phyloP scores from a whole-genome alignment of 2,888 invertebrate genomes.

The Lampropteryx suffumata region DNA sequence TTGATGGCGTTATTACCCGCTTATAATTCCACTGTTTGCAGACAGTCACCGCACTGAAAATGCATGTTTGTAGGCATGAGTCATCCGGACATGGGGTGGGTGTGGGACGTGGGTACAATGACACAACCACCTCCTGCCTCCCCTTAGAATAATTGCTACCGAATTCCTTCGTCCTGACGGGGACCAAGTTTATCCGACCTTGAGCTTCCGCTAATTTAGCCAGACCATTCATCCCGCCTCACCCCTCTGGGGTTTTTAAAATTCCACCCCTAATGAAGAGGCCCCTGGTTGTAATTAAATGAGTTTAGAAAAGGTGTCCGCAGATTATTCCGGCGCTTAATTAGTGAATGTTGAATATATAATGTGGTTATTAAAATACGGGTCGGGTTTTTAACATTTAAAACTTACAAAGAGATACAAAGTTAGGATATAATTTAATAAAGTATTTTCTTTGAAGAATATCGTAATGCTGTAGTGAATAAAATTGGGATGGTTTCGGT shows the following conservation, averaged over 20 bases:
- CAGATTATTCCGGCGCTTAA: slow-evolving; percentile 42
- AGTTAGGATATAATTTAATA: background rate
- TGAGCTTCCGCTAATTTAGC: slow-evolving; percentile 52
- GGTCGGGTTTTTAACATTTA: slow-evolving; percentile 9
- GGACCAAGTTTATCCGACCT: slow-evolving; percentile 51
- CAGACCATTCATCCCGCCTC: slow-evolving; percentile 28
- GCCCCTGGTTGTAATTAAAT: slow-evolving; percentile 48
- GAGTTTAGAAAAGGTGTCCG: slow-evolving; percentile 45
- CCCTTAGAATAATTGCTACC: slow-evolving; percentile 50
- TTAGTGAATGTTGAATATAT: slow-evolving; percentile 46
- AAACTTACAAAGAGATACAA: background rate
- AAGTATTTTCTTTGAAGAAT: background rate
- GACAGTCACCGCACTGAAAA: slow-evolving; percentile 39
- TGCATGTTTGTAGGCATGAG: slow-evolving; percentile 47
- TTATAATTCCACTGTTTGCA: slow-evolving; percentile 16
- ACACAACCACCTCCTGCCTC: slow-evolving; percentile 27
- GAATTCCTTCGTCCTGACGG: slow-evolving; percentile 41
- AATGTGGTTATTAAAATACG: slow-evolving; percentile 40
- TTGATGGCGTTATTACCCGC: slow-evolving; percentile 37
- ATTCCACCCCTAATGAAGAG: slow-evolving; percentile 50
- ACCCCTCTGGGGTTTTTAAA: slow-evolving; percentile 45
- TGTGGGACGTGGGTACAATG: background rate
- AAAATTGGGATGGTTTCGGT: too few species aligned
- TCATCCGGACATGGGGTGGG: slow-evolving; percentile 35
- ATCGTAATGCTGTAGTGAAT: too few species aligned